Evolutionary conservation across 2,888 invertebrate genomes (phyloP).

Genomic region (Cephus pygmeus): DNA sequence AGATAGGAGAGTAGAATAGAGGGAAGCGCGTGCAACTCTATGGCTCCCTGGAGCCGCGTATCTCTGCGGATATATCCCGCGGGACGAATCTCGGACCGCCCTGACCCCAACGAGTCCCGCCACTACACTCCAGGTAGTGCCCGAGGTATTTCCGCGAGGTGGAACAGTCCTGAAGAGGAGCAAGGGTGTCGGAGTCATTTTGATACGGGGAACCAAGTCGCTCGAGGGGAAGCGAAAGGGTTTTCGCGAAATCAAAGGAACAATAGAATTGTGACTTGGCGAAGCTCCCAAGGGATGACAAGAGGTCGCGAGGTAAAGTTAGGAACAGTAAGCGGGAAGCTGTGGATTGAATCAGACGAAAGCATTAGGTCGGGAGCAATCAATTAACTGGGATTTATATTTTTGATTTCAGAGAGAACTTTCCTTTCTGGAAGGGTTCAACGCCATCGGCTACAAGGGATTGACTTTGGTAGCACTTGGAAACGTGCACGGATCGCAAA

Average conservation of each 20-base stretch:
- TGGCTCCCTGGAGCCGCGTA: constrained; percentile 34
- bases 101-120: constrained; percentile 1
- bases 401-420: constrained; percentile 8
- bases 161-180: not conserved
- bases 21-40: not conserved
- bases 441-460: not conserved
- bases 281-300: not conserved
- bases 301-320: not conserved
- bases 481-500: not conserved
- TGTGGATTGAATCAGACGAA: not conserved
- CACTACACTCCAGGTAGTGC: not conserved
- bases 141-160: not conserved
- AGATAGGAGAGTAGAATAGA: not conserved
- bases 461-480: not conserved
- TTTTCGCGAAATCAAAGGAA: not conserved
- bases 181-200: not conserved
- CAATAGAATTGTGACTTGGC: not conserved
- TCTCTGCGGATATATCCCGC: constrained; percentile 36
- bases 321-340: not conserved
- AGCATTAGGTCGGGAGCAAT: not conserved
- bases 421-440: not conserved
- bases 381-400: constrained; percentile 12
- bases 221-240: not conserved
- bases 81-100: constrained; percentile 38
- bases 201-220: not conserved